Percentiles rank a stretch among this genome's conserved stretches.
These are phyloP conservation scores for Tromatobia lineatoria DNA, from an alignment of 2,888 invertebrate genomes.

Conservation along the genomic window DNA sequence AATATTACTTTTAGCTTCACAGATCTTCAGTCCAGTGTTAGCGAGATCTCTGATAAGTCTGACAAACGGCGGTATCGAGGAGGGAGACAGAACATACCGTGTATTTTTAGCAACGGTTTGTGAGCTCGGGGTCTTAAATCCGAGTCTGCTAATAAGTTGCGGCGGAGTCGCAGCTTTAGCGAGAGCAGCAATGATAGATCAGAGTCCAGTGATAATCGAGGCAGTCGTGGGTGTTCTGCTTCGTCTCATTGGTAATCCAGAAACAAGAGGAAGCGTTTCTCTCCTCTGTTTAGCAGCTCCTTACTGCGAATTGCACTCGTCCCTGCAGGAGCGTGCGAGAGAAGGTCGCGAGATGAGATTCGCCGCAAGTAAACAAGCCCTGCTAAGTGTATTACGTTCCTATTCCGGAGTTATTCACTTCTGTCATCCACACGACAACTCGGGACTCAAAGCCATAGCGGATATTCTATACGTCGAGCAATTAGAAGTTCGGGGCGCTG, in stretches of 20 bases:
- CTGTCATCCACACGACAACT: slow-evolving; percentile 91
- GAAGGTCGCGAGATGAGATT: slow-evolving; percentile 91
- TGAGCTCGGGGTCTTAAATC: slow-evolving; percentile 95
- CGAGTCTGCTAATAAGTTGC: slow-evolving; percentile 91
- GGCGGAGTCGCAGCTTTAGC: slow-evolving; percentile 94
- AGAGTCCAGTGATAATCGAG: slow-evolving; percentile 96
- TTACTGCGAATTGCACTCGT: slow-evolving; percentile 94
- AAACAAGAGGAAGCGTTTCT: slow-evolving; percentile 93
- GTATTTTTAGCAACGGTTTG: slow-evolving; percentile 95
- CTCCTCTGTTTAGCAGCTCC: slow-evolving; percentile 96
- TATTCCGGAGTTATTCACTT: slow-evolving; percentile 97
- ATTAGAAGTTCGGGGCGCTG: slow-evolving; percentile 96
- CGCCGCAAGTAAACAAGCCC: slow-evolving; percentile 93
- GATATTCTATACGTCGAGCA: slow-evolving; percentile 94
- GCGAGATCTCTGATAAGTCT: slow-evolving; percentile 94
- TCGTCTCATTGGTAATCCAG: slow-evolving; percentile 94
- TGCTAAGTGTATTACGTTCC: slow-evolving; percentile 94
- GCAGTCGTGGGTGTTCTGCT: slow-evolving; percentile 95
- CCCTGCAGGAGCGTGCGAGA: slow-evolving; percentile 80
- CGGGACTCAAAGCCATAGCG: slow-evolving; percentile 92
- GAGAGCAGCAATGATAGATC: slow-evolving; percentile 93
- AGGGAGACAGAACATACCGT: slow-evolving; percentile 93
- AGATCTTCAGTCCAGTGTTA: slow-evolving; percentile 91
- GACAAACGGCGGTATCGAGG: slow-evolving; percentile 92
- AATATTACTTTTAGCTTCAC: slow-evolving; percentile 89